A percentile compares a stretch with the other conserved stretches of the same genome.
Conservation (phyloP, 1,140 invertebrate species). For the Ostrea edulis region DNA sequence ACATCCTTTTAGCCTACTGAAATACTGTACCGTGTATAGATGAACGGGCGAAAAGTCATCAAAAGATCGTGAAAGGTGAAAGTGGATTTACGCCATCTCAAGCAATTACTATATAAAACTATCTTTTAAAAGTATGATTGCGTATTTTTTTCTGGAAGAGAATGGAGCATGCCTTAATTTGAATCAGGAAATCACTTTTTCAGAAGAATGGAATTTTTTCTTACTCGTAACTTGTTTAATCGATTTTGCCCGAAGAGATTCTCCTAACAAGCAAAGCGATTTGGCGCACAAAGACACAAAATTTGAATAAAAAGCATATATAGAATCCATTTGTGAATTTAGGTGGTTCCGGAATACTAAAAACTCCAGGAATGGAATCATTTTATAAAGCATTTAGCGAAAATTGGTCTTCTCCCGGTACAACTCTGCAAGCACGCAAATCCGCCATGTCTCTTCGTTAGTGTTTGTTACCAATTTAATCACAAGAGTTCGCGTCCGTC, state of each 20-base stretch:
- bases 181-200: neutral
- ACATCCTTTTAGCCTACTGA: too few relatives aligned
- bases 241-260: neutral
- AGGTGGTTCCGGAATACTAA: conserved; percentile 13
- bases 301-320: conserved; percentile 29
- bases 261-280: neutral
- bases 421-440: neutral
- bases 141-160: too few relatives aligned
- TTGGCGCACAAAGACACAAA: neutral
- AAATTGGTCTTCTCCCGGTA: neutral
- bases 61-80: too few relatives aligned
- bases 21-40: too few relatives aligned
- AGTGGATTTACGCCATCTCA: too few relatives aligned
- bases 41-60: too few relatives aligned
- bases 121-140: too few relatives aligned
- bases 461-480: conserved; percentile 28
- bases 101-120: too few relatives aligned
- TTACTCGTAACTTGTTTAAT: neutral
- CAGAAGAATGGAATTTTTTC: neutral
- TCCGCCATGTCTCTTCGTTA: neutral
- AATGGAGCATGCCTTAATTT: too few relatives aligned
- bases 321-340: conserved; percentile 4
- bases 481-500: conserved; percentile 6
- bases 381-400: conserved; percentile 10
- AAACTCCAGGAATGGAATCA: neutral